Evolutionary conservation across 2,888 invertebrate species (phyloP).

Genomic region (Branchellion lobata): DNA sequence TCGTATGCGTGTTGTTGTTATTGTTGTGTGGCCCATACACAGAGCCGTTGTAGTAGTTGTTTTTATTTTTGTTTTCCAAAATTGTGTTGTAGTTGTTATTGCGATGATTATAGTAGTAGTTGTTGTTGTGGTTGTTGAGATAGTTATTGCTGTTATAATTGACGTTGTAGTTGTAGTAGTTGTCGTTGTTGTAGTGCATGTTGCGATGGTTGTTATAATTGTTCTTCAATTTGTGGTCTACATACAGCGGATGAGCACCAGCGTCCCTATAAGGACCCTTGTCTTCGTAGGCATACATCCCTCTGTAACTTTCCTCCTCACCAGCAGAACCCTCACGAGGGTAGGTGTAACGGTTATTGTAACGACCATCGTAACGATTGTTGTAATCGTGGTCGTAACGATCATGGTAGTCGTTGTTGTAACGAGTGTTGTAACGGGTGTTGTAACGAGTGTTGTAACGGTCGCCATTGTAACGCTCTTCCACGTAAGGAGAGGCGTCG

Average conservation of each 20-base stretch:
- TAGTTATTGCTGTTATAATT: background rate
- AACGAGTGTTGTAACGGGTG: background rate
- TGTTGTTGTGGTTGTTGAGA: background rate
- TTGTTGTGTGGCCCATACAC: no score
- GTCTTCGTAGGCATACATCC: background rate
- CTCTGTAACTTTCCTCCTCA: background rate
- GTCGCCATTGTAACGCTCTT: background rate
- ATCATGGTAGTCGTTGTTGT: background rate
- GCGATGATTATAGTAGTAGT: background rate
- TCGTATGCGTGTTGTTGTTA: no score
- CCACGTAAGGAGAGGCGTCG: conserved; percentile 13
- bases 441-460: background rate
- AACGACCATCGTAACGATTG: no score
- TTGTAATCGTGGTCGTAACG: no score
- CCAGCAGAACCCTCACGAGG: no score
- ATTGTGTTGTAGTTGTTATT: no score
- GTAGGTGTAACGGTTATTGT: no score
- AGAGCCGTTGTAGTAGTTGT: no score
- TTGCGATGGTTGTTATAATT: no score
- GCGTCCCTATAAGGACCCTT: background rate
- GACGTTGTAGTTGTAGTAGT: background rate
- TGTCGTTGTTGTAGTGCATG: no score
- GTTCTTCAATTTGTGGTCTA: background rate
- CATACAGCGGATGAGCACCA: background rate
- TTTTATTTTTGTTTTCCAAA: no score